These are phyloP conservation scores for Arion vulgaris DNA, from an alignment of 1,140 invertebrate species.

Conservation along the genomic window DNA sequence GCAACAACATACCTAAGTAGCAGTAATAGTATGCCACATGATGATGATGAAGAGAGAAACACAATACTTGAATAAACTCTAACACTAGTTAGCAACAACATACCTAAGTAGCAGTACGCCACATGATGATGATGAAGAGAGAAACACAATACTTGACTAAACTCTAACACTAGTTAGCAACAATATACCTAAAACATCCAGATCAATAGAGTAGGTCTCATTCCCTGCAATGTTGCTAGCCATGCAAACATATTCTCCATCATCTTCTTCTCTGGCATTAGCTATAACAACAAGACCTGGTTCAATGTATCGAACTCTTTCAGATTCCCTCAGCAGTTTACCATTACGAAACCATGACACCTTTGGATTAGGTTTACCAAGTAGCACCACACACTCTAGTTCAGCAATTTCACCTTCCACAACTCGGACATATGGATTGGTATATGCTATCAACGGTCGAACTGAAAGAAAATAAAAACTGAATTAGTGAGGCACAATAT, in stretches of 20 bases:
- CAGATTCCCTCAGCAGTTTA: slow-evolving; percentile 48
- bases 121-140: too few relatives aligned
- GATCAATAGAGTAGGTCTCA: slow-evolving; percentile 67
- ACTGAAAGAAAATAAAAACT: slow-evolving; percentile 52
- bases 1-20: too few relatives aligned
- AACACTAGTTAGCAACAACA: too few relatives aligned
- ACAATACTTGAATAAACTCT: too few relatives aligned
- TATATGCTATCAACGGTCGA: slow-evolving; percentile 67
- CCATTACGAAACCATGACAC: slow-evolving; percentile 72
- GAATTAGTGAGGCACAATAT: not conserved
- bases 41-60: too few relatives aligned
- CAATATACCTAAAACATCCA: slow-evolving; percentile 73
- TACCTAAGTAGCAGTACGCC: too few relatives aligned
- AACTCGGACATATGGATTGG: slow-evolving; percentile 63
- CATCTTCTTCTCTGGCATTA: slow-evolving; percentile 61
- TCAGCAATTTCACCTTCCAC: slow-evolving; percentile 59
- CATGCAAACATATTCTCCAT: slow-evolving; percentile 73
- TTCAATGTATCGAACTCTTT: slow-evolving; percentile 39
- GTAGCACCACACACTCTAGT: slow-evolving; percentile 71
- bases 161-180: too few relatives aligned
- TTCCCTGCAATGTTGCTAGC: slow-evolving; percentile 74
- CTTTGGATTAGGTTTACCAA: slow-evolving; percentile 73
- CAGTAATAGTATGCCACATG: too few relatives aligned
- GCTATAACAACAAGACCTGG: slow-evolving; percentile 57
- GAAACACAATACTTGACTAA: too few relatives aligned